Conservation (phyloP, 2,888 invertebrate genomes). For the Galerucella pusilla region DNA sequence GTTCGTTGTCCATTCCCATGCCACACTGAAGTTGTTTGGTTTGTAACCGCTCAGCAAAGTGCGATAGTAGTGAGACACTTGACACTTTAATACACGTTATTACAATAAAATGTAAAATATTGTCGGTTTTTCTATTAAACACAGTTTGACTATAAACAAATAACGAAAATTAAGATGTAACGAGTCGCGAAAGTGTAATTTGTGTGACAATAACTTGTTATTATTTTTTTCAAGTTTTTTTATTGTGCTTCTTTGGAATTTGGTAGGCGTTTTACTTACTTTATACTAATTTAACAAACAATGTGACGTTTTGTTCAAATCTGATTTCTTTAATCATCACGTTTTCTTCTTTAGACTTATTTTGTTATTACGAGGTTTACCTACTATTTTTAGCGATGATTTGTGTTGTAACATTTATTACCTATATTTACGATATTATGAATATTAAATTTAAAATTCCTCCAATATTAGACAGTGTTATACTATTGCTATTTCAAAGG, state of each 20-base stretch:
- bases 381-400: conserved; percentile 57
- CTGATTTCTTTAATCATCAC: conserved; percentile 16
- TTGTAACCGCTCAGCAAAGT: conserved; percentile 36
- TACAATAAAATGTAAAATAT: conserved; percentile 40
- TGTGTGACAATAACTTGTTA: conserved; percentile 33
- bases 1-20: conserved; percentile 46
- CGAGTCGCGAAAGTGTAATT: conserved; percentile 33
- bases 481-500: background rate
- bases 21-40: conserved; percentile 30
- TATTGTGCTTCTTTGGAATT: conserved; percentile 57
- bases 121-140: conserved; percentile 34
- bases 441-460: background rate
- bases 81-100: conserved; percentile 40
- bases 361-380: conserved; percentile 39
- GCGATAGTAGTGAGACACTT: conserved; percentile 42
- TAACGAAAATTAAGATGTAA: conserved; percentile 29
- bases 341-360: conserved; percentile 31
- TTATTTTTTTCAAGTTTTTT: conserved; percentile 39
- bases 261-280: conserved; percentile 56
- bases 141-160: conserved; percentile 31
- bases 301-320: conserved; percentile 9
- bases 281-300: conserved; percentile 16
- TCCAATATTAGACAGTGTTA: background rate
- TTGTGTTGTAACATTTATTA: conserved; percentile 38
- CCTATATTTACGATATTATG: conserved; percentile 8